Conservation (phyloP, 2,797 vertebrate genomes). For the Sebastes hopkinsi region DNA sequence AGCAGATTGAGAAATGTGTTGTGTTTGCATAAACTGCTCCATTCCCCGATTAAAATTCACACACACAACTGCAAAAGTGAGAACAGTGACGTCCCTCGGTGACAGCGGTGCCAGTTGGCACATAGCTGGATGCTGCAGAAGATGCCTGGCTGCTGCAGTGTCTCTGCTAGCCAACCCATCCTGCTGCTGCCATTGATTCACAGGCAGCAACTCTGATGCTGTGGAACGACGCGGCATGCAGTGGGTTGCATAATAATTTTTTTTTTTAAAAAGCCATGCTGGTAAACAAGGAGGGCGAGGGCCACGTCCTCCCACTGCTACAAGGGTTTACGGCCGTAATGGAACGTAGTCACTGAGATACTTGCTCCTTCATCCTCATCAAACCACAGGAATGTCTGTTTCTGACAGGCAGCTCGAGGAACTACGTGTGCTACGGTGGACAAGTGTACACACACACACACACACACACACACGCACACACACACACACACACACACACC, state of each 20-base stretch:
- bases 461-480: background rate
- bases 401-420: conserved; percentile 28
- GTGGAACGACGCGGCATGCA: conserved; percentile 10
- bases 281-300: conserved; percentile 51
- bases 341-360: background rate
- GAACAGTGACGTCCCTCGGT: conserved; percentile 32
- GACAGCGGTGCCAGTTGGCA: conserved; percentile 24
- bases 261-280: background rate
- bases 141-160: conserved; percentile 60
- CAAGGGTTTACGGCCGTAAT: background rate
- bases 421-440: background rate
- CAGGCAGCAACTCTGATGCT: conserved; percentile 23
- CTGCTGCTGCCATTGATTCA: conserved; percentile 35
- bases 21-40: background rate
- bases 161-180: conserved; percentile 19
- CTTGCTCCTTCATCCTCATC: background rate
- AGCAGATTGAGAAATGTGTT: background rate
- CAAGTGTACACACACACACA: background rate
- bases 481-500: background rate
- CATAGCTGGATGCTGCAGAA: conserved; percentile 45
- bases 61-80: background rate
- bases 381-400: conserved; percentile 32
- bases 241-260: conserved; percentile 31
- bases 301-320: conserved; percentile 25
- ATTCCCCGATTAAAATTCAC: background rate